A percentile compares a stretch with the other conserved stretches of the same genome.
phyloP scores from a whole-genome alignment of 1,140 invertebrate genomes.

The Melitaea cinxia region DNA sequence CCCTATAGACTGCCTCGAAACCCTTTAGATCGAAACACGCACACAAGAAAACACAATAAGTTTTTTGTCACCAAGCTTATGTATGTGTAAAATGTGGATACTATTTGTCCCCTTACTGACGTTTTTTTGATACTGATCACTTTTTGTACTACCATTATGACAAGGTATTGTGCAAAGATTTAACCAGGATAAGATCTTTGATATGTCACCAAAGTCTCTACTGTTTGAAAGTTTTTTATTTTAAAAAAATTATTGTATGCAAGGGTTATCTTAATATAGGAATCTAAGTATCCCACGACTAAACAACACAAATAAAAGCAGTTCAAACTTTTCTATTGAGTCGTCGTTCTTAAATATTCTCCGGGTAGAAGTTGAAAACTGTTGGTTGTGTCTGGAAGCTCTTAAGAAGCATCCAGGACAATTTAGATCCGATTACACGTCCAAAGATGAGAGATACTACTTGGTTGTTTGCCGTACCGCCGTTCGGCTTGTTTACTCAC shows the following conservation, averaged over 20 bases:
- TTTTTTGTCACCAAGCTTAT: constrained; percentile 64
- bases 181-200: constrained; percentile 75
- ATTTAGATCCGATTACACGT: constrained; percentile 73
- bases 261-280: not conserved
- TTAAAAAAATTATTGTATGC: constrained; percentile 50
- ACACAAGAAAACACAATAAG: constrained; percentile 49
- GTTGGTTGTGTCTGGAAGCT: constrained; percentile 45
- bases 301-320: not conserved
- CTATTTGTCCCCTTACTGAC: constrained; percentile 67
- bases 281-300: constrained; percentile 24
- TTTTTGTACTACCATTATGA: constrained; percentile 76
- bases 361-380: constrained; percentile 6
- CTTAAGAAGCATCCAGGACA: constrained; percentile 51
- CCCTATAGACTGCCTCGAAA: constrained; percentile 57
- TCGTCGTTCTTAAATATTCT: not conserved
- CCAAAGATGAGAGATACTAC: constrained; percentile 54
- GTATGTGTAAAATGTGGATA: constrained; percentile 58
- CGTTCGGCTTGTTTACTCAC: constrained; percentile 63
- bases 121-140: constrained; percentile 76
- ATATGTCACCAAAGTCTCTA: constrained; percentile 72
- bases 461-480: constrained; percentile 66
- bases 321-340: not conserved
- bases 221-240: constrained; percentile 62
- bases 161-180: constrained; percentile 72
- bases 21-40: constrained; percentile 67